Evolutionary conservation across 92 coral and sea anemone species (phyloP).

Genomic region (Zoanthus solanderi): DNA sequence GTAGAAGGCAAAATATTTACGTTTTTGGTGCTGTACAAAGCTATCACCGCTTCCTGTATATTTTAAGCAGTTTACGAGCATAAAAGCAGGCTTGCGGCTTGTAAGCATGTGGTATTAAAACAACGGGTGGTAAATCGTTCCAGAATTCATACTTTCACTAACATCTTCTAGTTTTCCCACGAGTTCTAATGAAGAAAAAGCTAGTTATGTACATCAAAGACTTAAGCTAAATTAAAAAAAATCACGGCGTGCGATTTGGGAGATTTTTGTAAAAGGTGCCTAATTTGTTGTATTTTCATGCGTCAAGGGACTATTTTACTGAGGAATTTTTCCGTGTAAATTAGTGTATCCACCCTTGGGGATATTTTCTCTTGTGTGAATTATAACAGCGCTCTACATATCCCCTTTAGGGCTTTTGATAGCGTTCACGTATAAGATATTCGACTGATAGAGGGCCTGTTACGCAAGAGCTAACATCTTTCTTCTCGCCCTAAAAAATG

Average conservation of each 20-base stretch:
- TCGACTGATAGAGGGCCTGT: conserved; percentile 3
- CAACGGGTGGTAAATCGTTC: conserved; percentile 51
- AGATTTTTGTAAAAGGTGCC: conserved; percentile 8
- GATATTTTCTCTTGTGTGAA: conserved; percentile 32
- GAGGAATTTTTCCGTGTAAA: conserved; percentile 50
- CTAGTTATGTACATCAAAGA: neutral
- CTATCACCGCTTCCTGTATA: conserved; percentile 44
- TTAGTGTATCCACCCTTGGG: conserved; percentile 23
- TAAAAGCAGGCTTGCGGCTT: conserved; percentile 52
- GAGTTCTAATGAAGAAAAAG: conserved; percentile 32
- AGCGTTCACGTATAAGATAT: conserved; percentile 36
- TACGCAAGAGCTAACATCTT: neutral
- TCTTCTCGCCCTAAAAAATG: neutral
- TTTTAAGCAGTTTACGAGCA: conserved; percentile 49
- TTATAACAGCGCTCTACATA: conserved; percentile 14
- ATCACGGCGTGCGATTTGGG: conserved; percentile 2
- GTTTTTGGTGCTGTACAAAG: conserved; percentile 59
- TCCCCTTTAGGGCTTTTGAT: conserved; percentile 14
- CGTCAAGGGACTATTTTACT: conserved; percentile 24
- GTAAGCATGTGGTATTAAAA: conserved; percentile 21
- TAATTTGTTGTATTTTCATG: conserved; percentile 28
- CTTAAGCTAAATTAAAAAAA: neutral
- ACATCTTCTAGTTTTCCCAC: conserved; percentile 41
- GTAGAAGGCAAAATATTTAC: conserved; percentile 72
- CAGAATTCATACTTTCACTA: conserved; percentile 31